phyloP scores from a whole-genome alignment of 2,113 vertebrate genomes.

The Chelonoidis abingdonii region DNA sequence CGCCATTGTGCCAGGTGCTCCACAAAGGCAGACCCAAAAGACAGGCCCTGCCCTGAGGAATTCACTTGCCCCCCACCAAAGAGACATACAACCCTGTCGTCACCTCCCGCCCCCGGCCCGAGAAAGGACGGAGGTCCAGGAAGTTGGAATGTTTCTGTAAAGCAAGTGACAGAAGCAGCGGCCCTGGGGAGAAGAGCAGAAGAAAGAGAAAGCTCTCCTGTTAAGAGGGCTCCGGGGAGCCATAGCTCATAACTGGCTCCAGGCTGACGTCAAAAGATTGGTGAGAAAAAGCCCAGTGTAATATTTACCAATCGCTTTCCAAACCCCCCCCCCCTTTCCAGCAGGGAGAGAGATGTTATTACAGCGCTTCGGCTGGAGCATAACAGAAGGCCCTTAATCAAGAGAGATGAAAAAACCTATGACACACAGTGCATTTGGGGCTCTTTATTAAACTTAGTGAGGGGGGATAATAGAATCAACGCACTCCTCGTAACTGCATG shows the following conservation, averaged over 20 bases:
- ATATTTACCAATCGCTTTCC: background rate
- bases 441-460: background rate
- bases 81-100: background rate
- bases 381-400: background rate
- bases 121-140: background rate
- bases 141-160: background rate
- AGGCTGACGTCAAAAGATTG: background rate
- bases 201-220: background rate
- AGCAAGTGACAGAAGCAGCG: too few species aligned
- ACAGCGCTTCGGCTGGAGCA: background rate
- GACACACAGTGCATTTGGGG: background rate
- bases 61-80: background rate
- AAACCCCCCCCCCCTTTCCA: background rate
- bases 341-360: background rate
- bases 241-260: background rate
- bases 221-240: background rate
- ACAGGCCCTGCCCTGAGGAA: background rate
- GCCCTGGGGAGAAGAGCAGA: background rate
- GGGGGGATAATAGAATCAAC: background rate
- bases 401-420: background rate
- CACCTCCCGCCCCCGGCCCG: background rate
- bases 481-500: background rate
- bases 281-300: too few species aligned
- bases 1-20: accelerated
- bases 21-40: background rate